Base-by-base conservation (phyloP, 2,888 invertebrate species). In the Lacanobia oleracea region DNA sequence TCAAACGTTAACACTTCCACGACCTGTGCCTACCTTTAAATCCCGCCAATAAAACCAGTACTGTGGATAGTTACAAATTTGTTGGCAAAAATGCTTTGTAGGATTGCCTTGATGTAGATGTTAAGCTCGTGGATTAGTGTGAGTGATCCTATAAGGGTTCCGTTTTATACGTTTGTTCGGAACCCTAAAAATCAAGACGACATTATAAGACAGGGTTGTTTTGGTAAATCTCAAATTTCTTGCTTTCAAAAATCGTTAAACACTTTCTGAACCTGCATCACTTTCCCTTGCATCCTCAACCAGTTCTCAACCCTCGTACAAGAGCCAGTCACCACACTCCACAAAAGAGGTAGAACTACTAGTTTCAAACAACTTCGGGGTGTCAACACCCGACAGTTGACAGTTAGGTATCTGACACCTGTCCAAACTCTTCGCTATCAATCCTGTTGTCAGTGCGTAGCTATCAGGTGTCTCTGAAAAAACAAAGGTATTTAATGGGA, bases 1-100 rank as follows among this genome's bases (percentile, higher is more conserved):
- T 78, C 87, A 89, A 92, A 91, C 88, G 89, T 90, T 88, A 87
- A 91, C 91, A 91, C 92, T 92, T 90, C 18, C 18, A 8, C 18
- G 48, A 48, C 18, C 88, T 90, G 91, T 88, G 82, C 70, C 69
- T 74, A 60, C 66, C 81, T 85, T 81, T 80, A 77, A 64, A 66
- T 69, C 37, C 10, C n/a, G n/a, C n/a, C n/a, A n/a, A n/a, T n/a
- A n/a, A n/a, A n/a, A n/a, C 21, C 10, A 16, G 21, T 40, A 53
- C 6, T 57, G 37, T 21, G 23, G 12, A 54, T 68, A 82, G 57
- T 56, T 66, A 62, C 21, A 10, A 51, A 18, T 18, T 18, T 18
- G 18, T 18, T 48, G 45, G 16, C 10, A 12, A 40, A 40, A 40
- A 40, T 40, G 16, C 45, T 18, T 16, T 18, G 16, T 45, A 18